Evolutionary conservation across 2,888 invertebrate species (phyloP).

Genomic region (Lasioglossum calceatum): DNA sequence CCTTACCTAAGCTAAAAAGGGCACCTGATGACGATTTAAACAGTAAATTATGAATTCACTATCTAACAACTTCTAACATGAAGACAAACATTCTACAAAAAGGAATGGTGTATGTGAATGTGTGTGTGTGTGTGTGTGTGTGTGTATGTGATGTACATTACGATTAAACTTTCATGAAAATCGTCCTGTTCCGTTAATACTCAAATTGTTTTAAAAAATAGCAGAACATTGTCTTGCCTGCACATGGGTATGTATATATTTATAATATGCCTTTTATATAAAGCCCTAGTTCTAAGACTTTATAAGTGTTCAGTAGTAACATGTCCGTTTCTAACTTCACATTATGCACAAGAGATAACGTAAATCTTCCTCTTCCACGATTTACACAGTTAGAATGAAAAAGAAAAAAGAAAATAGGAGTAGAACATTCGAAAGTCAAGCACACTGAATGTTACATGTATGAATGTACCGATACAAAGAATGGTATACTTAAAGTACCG

Average conservation of each 20-base stretch:
- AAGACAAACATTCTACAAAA: slow-evolving; percentile 67
- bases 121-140: neutral
- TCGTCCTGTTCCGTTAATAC: slow-evolving; percentile 59
- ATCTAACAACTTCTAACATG: slow-evolving; percentile 60
- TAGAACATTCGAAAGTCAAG: slow-evolving; percentile 62
- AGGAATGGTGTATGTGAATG: slow-evolving; percentile 54
- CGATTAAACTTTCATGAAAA: slow-evolving; percentile 60
- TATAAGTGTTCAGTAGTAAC: slow-evolving; percentile 45
- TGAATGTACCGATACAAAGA: slow-evolving; percentile 73
- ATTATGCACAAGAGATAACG: slow-evolving; percentile 55
- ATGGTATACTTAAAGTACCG: slow-evolving; percentile 68
- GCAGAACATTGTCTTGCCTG: slow-evolving; percentile 47
- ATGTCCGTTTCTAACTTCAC: slow-evolving; percentile 41
- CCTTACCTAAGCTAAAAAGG: slow-evolving; percentile 56
- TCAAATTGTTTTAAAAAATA: slow-evolving; percentile 56
- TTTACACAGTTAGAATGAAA: slow-evolving; percentile 33
- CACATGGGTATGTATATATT: slow-evolving; percentile 36
- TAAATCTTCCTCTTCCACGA: slow-evolving; percentile 20
- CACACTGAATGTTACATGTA: slow-evolving; percentile 73
- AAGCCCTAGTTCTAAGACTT: slow-evolving; percentile 38
- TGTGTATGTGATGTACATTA: slow-evolving; percentile 59
- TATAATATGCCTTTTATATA: slow-evolving; percentile 36
- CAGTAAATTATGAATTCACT: slow-evolving; percentile 63
- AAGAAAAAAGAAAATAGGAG: slow-evolving; percentile 26
- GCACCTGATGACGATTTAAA: slow-evolving; percentile 59